Evolutionary conservation across 2,888 invertebrate species (phyloP).

Genomic region (Macrophya alboannulata): DNA sequence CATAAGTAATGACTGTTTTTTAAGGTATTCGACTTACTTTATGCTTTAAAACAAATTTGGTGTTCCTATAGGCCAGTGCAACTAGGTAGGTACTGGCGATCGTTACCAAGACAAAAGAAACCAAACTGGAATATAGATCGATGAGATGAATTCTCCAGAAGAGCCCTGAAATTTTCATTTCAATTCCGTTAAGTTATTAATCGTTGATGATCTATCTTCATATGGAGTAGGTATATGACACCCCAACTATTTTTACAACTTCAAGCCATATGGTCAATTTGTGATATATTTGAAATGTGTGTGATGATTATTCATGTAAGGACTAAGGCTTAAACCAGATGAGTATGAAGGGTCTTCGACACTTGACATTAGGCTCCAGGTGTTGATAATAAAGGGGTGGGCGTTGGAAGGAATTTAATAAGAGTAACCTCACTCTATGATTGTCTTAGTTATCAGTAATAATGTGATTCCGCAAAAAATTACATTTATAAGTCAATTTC

Average conservation of each 20-base stretch:
- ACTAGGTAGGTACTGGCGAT: conserved; percentile 95
- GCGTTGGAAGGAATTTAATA: background rate
- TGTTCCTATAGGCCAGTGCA: conserved; percentile 98
- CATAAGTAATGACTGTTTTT: background rate
- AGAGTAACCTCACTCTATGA: background rate
- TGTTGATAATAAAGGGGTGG: background rate
- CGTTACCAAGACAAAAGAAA: conserved; percentile 93
- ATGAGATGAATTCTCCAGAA: conserved; percentile 99
- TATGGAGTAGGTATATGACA: background rate
- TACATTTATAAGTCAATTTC: background rate
- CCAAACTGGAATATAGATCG: conserved; percentile 93
- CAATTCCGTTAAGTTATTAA: conserved; percentile 28
- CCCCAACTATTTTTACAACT: background rate
- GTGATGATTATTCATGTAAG: background rate
- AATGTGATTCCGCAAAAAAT: background rate
- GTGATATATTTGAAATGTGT: background rate
- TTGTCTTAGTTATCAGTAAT: background rate
- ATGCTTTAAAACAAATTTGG: conserved; percentile 98
- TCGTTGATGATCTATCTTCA: conserved; percentile 16
- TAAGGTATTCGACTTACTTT: conserved; percentile 82
- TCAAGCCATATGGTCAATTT: background rate
- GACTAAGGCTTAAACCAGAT: background rate
- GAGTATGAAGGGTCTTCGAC: background rate
- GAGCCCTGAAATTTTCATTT: conserved; percentile 86
- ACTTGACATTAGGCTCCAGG: no score